These are phyloP conservation scores for Anaspis maculata DNA, from an alignment of 2,888 invertebrate genomes.

Conservation along the genomic window DNA sequence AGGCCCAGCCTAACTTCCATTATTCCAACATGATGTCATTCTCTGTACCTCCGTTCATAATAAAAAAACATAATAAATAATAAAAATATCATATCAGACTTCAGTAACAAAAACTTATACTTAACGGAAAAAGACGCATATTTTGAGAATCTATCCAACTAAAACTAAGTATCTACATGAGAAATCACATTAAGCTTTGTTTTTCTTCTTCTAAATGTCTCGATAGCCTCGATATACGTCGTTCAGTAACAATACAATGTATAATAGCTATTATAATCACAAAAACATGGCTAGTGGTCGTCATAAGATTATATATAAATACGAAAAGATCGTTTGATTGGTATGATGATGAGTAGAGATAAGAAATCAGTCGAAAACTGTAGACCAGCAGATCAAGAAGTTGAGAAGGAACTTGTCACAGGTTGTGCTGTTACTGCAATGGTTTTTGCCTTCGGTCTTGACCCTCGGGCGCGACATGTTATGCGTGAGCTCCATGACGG, in stretches of 20 bases:
- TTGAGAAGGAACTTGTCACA: constrained; percentile 36
- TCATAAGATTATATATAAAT: constrained; percentile 3
- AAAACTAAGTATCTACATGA: constrained; percentile 5
- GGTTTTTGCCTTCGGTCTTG: constrained; percentile 24
- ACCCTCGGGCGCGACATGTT: constrained; percentile 29
- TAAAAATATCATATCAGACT: constrained; percentile 14
- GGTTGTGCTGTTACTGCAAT: constrained; percentile 18
- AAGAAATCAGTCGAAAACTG: constrained; percentile 34
- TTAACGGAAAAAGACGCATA: constrained; percentile 8
- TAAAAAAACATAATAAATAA: constrained; percentile 14
- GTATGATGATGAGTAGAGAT: too few species aligned
- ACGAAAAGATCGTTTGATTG: constrained; percentile 3
- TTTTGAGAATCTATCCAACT: too few species aligned
- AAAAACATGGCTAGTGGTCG: constrained; percentile 10
- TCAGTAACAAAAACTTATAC: constrained; percentile 4
- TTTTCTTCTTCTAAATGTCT: too few species aligned
- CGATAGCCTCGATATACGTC: constrained; percentile 7
- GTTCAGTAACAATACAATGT: constrained; percentile 3
- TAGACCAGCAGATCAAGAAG: constrained; percentile 37
- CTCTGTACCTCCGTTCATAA: too few species aligned
- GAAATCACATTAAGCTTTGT: constrained; percentile 14
- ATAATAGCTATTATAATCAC: constrained; percentile 6
- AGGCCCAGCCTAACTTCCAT: constrained; percentile 22
- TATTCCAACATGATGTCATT: too few species aligned
- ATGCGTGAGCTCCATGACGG: constrained; percentile 28